Evolutionary conservation across 1,140 invertebrate genomes (phyloP).

Genomic region (Andrena cerasifolii): DNA sequence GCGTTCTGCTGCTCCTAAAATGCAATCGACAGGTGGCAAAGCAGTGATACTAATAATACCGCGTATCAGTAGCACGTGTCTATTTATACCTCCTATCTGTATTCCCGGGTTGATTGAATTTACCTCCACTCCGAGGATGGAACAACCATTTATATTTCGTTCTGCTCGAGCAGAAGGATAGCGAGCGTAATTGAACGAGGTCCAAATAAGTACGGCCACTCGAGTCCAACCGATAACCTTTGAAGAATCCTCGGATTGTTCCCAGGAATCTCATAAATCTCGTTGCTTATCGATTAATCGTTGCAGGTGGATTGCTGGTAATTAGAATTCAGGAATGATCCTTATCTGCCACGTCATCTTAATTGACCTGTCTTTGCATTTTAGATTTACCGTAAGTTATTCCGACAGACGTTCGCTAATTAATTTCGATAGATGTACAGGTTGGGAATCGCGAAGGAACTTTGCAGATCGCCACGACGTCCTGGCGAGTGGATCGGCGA

Average conservation of each 20-base stretch:
- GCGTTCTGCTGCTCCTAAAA: not conserved
- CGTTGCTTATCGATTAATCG: conserved; percentile 38
- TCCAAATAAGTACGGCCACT: not conserved
- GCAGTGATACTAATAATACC: not conserved
- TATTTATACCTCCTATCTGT: not conserved
- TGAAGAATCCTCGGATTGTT: not conserved
- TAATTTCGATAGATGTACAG: conserved; percentile 22
- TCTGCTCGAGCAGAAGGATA: not conserved
- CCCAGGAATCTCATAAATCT: conserved; percentile 29
- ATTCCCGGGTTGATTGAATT: not conserved
- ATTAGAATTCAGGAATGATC: conserved; percentile 51
- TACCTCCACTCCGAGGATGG: not conserved
- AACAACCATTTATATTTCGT: no score
- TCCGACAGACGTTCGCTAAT: conserved; percentile 29
- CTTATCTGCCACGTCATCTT: conserved; percentile 24
- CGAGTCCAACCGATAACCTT: not conserved
- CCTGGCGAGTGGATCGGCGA: not conserved
- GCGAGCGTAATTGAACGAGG: not conserved
- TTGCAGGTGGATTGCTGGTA: conserved; percentile 28
- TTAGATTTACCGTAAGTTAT: conserved; percentile 42
- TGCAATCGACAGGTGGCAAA: not conserved
- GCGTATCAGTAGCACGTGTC: not conserved
- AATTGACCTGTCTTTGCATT: conserved; percentile 51
- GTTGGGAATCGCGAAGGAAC: conserved; percentile 4
- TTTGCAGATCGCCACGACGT: not conserved